Percentiles rank a stretch among this genome's conserved stretches.
These are phyloP conservation scores for Zosterops borbonicus DNA, from an alignment of 2,113 vertebrate genomes.

Conservation along the genomic window DNA sequence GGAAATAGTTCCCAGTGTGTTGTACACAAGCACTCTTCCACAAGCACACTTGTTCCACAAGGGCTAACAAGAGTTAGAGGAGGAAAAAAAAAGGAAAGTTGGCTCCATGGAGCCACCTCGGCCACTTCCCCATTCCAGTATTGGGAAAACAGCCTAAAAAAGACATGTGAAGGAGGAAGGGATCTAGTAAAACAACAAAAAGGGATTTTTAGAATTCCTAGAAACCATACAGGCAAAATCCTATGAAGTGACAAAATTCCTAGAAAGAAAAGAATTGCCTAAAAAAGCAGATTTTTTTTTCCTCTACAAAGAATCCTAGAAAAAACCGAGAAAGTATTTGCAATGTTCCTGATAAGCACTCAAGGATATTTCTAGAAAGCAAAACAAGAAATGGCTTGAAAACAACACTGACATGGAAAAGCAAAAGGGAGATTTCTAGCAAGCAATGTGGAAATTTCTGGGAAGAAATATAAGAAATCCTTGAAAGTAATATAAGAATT, in stretches of 20 bases:
- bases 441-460: neutral
- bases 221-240: neutral
- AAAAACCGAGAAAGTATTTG: neutral
- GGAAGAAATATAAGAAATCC: neutral
- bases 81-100: neutral
- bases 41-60: neutral
- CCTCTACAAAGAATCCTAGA: neutral
- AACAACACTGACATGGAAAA: neutral
- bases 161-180: neutral
- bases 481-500: neutral
- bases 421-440: neutral
- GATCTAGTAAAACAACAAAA: neutral
- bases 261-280: neutral
- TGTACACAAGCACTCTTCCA: neutral
- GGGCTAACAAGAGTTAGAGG: neutral
- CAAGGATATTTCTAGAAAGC: neutral
- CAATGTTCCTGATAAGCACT: neutral
- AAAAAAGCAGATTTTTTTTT: neutral
- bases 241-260: neutral
- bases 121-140: neutral
- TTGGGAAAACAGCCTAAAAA: neutral
- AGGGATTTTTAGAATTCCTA: neutral
- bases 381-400: neutral
- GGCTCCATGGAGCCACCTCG: neutral
- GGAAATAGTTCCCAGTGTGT: neutral